A percentile compares a stretch with the other conserved stretches of the same genome.
These are phyloP conservation scores for Hydrotaea diabolus DNA, from an alignment of 2,888 invertebrate genomes.

Conservation along the genomic window DNA sequence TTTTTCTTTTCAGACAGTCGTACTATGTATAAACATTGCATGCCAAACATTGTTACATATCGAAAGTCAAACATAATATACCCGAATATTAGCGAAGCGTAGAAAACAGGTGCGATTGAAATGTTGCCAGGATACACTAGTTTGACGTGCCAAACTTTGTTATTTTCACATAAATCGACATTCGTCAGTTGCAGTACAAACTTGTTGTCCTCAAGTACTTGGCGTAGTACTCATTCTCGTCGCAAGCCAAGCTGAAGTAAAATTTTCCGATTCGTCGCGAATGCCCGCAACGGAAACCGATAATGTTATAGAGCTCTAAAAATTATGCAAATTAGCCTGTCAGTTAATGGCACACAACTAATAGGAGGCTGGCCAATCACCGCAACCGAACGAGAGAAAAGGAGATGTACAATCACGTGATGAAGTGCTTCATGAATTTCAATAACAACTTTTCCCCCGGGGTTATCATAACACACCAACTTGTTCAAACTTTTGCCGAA, in stretches of 20 bases:
- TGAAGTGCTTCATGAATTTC: slow-evolving; percentile 78
- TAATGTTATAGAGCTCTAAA: not conserved
- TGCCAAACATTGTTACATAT: not conserved
- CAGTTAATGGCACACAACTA: not conserved
- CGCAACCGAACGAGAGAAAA: not conserved
- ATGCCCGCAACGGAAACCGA: not conserved
- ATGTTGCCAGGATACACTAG: slow-evolving; percentile 80
- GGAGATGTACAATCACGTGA: slow-evolving; percentile 67
- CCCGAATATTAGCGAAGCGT: not conserved
- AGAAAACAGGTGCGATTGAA: slow-evolving; percentile 45
- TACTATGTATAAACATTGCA: no score
- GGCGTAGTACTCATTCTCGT: slow-evolving; percentile 13
- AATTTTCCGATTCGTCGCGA: not conserved
- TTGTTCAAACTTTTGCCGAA: slow-evolving; percentile 29
- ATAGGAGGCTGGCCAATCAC: not conserved
- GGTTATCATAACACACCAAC: slow-evolving; percentile 49
- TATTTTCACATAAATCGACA: slow-evolving; percentile 79
- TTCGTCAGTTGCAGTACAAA: slow-evolving; percentile 72
- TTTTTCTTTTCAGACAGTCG: no score
- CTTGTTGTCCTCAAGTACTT: slow-evolving; percentile 51
- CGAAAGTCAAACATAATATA: not conserved
- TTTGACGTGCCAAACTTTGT: slow-evolving; percentile 77
- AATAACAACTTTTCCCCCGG: slow-evolving; percentile 79
- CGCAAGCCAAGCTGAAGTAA: not conserved
- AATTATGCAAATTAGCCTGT: not conserved